Conservation (phyloP, 2,113 vertebrate genomes). For the Suricata suricatta region DNA sequence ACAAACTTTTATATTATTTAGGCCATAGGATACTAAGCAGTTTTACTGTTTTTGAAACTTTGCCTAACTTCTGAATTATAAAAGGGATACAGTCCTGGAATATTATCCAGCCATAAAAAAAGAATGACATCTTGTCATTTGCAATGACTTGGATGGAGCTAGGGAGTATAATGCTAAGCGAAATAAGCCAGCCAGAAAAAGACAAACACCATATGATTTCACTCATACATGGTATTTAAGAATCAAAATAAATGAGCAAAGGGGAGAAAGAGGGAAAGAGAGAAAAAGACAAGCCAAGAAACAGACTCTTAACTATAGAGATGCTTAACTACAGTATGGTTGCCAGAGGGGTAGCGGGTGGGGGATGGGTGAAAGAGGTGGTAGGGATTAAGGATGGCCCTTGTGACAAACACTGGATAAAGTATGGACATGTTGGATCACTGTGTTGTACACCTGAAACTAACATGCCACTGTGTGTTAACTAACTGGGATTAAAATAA, state of each 20-base stretch:
- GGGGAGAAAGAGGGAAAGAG: not conserved
- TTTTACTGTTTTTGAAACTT: not conserved
- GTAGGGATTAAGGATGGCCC: not conserved
- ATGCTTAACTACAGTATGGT: not conserved
- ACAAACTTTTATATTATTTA: not conserved
- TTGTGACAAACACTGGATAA: not conserved
- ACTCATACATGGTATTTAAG: not conserved
- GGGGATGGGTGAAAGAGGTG: not conserved
- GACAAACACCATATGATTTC: not conserved
- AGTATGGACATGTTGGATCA: not conserved
- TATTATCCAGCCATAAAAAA: not conserved
- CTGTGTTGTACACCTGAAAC: not conserved
- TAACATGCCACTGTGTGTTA: not conserved
- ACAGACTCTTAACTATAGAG: not conserved
- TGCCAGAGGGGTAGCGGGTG: not conserved
- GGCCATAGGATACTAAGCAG: not conserved
- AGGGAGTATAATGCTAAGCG: not conserved
- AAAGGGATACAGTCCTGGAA: not conserved
- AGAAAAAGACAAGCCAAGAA: not conserved
- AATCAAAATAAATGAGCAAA: not conserved
- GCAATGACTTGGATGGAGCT: not conserved
- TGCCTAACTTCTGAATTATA: not conserved
- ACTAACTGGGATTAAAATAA: not conserved
- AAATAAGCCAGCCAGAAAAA: not conserved
- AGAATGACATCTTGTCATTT: not conserved